A percentile compares a stretch with the other conserved stretches of the same genome.
Evolutionary conservation across 2,797 vertebrate species (phyloP).

Genomic region (Pyrocephalus nanus): DNA sequence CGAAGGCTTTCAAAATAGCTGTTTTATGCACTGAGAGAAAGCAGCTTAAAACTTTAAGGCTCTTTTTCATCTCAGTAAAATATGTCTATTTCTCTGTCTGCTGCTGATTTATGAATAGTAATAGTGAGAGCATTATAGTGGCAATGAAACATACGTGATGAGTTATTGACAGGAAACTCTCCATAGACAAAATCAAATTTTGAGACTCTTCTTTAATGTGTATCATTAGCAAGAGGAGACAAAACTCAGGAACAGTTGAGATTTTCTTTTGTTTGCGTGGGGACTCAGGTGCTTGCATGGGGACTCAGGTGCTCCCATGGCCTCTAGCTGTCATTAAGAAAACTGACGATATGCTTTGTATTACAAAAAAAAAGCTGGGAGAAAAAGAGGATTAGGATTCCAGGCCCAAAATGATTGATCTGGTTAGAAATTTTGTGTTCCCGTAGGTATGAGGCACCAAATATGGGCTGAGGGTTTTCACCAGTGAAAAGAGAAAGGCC

Average conservation of each 20-base stretch:
- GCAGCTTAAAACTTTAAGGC: slow-evolving; percentile 30
- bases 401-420: neutral
- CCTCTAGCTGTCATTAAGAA: neutral
- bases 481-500: neutral
- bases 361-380: neutral
- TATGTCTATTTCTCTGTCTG: neutral
- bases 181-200: neutral
- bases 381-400: neutral
- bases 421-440: neutral
- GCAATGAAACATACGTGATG: neutral
- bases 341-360: neutral
- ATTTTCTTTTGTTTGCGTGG: neutral
- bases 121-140: neutral
- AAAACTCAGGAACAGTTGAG: neutral
- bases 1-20: neutral
- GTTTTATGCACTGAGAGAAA: slow-evolving; percentile 25
- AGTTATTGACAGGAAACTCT: slow-evolving; percentile 35
- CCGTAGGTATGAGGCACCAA: neutral
- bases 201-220: neutral
- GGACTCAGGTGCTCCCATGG: neutral
- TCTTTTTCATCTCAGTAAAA: slow-evolving; percentile 17
- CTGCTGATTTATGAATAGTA: slow-evolving; percentile 16
- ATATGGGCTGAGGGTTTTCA: neutral
- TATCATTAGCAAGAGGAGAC: neutral
- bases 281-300: neutral